Evolutionary conservation across 2,113 vertebrate genomes (phyloP).

Genomic region (Poeciliopsis occidentalis): DNA sequence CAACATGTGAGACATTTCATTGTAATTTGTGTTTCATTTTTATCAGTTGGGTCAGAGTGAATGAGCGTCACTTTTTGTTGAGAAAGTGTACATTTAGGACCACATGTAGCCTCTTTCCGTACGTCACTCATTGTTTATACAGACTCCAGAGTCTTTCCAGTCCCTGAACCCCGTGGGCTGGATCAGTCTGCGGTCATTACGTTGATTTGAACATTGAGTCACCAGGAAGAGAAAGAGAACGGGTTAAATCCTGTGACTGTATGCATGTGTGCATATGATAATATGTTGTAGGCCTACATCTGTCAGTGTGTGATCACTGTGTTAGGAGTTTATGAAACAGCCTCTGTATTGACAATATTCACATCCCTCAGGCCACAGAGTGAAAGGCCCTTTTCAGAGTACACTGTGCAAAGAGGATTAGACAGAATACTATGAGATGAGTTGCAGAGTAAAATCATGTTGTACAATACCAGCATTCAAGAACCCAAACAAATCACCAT

Average conservation of each 20-base stretch:
- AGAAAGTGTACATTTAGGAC: slow-evolving; percentile 30
- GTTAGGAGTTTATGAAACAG: slow-evolving; percentile 71
- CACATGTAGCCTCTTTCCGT: slow-evolving; percentile 34
- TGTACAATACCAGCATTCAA: slow-evolving; percentile 48
- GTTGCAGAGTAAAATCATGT: slow-evolving; percentile 47
- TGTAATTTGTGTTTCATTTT: slow-evolving; percentile 7
- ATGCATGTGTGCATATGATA: slow-evolving; percentile 18
- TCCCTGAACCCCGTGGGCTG: slow-evolving; percentile 54
- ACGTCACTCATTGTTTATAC: slow-evolving; percentile 65
- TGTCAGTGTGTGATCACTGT: slow-evolving; percentile 73
- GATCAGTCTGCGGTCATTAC: slow-evolving; percentile 71
- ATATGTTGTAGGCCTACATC: slow-evolving; percentile 54
- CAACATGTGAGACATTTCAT: neutral
- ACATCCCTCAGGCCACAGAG: slow-evolving; percentile 65
- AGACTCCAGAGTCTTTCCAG: slow-evolving; percentile 49
- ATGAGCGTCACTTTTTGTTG: slow-evolving; percentile 33
- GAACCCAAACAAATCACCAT: slow-evolving; percentile 19
- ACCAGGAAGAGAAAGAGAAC: slow-evolving; percentile 40
- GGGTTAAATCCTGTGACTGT: slow-evolving; percentile 47
- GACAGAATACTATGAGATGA: slow-evolving; percentile 53
- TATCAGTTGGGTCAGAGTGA: neutral
- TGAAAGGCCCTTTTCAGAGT: slow-evolving; percentile 67
- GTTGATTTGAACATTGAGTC: slow-evolving; percentile 64
- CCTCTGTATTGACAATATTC: slow-evolving; percentile 72
- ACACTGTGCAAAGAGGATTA: slow-evolving; percentile 68